Conservation (phyloP, 2,888 invertebrate genomes). For the Chalcis sispes region DNA sequence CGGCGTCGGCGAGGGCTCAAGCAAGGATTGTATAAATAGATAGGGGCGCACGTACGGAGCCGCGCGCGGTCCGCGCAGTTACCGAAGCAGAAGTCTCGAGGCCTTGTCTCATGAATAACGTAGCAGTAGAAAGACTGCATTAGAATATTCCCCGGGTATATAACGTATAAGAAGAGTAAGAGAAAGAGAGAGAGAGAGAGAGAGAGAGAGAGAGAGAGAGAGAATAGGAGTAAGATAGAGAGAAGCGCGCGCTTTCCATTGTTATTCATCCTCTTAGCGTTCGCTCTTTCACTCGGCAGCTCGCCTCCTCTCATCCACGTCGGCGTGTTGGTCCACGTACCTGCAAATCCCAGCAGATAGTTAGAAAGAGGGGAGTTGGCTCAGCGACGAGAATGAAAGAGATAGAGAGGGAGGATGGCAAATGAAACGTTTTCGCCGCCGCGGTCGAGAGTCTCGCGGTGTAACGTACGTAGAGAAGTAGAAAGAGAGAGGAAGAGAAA, state of each 20-base stretch:
- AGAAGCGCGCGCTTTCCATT: slow-evolving; percentile 59
- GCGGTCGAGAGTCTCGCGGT: slow-evolving; percentile 3
- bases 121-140: slow-evolving; percentile 58
- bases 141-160: slow-evolving; percentile 64
- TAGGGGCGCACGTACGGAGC: neutral
- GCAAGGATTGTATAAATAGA: neutral
- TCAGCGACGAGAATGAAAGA: too few relatives aligned
- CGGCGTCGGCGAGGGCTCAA: neutral
- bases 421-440: slow-evolving; percentile 42
- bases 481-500: too few relatives aligned
- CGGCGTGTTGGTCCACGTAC: neutral
- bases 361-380: neutral
- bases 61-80: slow-evolving; percentile 36
- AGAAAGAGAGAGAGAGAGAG: too few relatives aligned
- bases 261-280: slow-evolving; percentile 60
- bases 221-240: too few relatives aligned
- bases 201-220: too few relatives aligned
- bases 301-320: neutral
- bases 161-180: slow-evolving; percentile 67
- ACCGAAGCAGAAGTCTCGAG: slow-evolving; percentile 53
- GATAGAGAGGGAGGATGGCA: neutral
- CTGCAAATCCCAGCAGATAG: slow-evolving; percentile 28
- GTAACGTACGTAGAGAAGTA: too few relatives aligned
- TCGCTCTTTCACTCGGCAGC: neutral
- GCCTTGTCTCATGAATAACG: slow-evolving; percentile 66